These are phyloP conservation scores for Aplocera efformata DNA, from an alignment of 2,888 invertebrate genomes.

Conservation along the genomic window DNA sequence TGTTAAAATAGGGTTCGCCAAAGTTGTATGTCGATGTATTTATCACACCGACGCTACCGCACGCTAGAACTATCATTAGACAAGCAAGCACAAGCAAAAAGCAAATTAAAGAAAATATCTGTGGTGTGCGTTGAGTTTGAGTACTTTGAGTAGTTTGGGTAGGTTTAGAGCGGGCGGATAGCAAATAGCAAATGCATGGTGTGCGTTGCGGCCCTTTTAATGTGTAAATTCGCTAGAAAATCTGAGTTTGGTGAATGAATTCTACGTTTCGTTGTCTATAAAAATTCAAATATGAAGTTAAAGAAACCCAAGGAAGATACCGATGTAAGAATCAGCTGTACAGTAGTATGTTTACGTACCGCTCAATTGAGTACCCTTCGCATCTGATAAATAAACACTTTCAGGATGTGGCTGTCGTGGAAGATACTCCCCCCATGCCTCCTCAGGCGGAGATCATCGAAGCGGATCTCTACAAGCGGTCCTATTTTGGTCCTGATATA, in stretches of 20 bases:
- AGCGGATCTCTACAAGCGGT: conserved; percentile 69
- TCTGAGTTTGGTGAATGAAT: not conserved
- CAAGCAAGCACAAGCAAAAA: no score
- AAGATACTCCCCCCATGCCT: conserved; percentile 30
- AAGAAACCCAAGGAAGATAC: conserved; percentile 20
- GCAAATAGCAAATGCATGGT: no score
- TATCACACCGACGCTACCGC: no score
- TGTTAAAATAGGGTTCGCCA: not conserved
- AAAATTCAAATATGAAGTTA: conserved; percentile 11
- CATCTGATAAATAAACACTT: conserved; percentile 10
- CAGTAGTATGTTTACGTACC: conserved; percentile 2
- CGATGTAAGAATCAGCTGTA: conserved; percentile 10
- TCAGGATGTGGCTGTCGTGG: conserved; percentile 38
- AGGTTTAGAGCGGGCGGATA: no score
- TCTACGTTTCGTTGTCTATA: not conserved
- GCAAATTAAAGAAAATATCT: no score
- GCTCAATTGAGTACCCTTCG: conserved; percentile 1
- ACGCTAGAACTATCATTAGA: no score
- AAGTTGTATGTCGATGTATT: no score
- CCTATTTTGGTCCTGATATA: conserved; percentile 75
- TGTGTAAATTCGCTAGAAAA: no score
- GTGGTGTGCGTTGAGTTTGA: no score
- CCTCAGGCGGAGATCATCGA: conserved; percentile 74
- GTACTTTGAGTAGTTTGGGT: no score
- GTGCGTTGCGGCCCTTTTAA: conserved; percentile 1